These are phyloP conservation scores for Lontra canadensis DNA, from an alignment of 2,113 vertebrate species.

Conservation along the genomic window DNA sequence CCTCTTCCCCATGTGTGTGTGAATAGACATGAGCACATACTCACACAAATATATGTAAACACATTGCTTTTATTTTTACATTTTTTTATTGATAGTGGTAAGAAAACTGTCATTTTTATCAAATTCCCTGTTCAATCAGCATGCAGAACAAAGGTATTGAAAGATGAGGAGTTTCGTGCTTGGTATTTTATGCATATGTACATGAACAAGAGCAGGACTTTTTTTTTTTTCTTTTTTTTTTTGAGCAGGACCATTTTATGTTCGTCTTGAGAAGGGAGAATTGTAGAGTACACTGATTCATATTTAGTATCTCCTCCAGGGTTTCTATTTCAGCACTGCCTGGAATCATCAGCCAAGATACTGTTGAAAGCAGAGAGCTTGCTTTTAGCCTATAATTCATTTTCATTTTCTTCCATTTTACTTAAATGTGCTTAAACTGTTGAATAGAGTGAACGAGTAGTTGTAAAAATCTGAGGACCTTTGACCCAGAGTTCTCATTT, in stretches of 20 bases:
- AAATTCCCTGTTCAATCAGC: neutral
- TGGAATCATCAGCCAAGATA: neutral
- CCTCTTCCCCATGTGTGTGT: accelerated
- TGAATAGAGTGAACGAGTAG: slow-evolving; percentile 7
- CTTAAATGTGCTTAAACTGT: slow-evolving; percentile 22
- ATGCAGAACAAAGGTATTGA: neutral
- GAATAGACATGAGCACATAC: neutral
- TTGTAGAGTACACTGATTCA: neutral
- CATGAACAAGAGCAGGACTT: neutral
- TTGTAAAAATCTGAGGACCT: slow-evolving; percentile 3
- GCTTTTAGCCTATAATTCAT: slow-evolving; percentile 19
- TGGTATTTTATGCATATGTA: neutral
- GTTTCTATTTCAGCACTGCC: neutral
- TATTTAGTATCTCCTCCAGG: neutral
- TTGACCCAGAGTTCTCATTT: slow-evolving; percentile 9
- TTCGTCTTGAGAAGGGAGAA: neutral
- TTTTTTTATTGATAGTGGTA: neutral
- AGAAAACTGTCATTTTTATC: neutral
- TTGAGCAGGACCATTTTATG: too few species aligned
- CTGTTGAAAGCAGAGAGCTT: neutral
- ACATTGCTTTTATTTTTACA: slow-evolving; percentile 2
- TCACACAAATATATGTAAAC: neutral
- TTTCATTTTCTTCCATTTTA: slow-evolving; percentile 57
- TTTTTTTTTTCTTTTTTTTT: too few species aligned
- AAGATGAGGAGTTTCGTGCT: neutral